Evolutionary conservation across 2,888 invertebrate species (phyloP).

Genomic region (Eupithecia subumbrata): DNA sequence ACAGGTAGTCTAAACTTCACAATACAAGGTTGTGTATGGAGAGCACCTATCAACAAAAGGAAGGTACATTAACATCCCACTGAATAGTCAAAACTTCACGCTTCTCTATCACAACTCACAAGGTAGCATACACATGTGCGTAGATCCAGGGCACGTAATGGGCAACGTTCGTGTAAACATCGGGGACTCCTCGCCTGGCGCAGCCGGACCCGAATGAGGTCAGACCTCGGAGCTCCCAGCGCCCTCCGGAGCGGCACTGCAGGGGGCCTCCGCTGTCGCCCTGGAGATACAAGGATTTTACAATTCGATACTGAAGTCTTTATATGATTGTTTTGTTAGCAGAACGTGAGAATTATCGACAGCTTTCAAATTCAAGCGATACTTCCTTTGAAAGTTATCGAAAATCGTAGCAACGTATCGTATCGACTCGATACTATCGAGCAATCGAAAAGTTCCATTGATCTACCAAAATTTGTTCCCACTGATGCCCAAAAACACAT

Average conservation of each 20-base stretch:
- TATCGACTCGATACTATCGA: too few relatives aligned
- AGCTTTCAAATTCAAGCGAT: background rate
- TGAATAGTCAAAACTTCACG: background rate
- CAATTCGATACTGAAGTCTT: background rate
- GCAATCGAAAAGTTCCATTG: background rate
- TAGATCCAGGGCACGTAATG: slow-evolving; percentile 94
- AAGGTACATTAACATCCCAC: background rate
- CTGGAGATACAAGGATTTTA: slow-evolving; percentile 67
- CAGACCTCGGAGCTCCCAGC: slow-evolving; percentile 94
- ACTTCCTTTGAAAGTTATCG: background rate
- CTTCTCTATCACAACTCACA: slow-evolving; percentile 50
- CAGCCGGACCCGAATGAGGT: slow-evolving; percentile 97
- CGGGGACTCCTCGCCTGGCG: slow-evolving; percentile 93
- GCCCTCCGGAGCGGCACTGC: slow-evolving; percentile 92
- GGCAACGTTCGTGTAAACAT: slow-evolving; percentile 93
- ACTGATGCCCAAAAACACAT: background rate
- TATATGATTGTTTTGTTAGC: background rate
- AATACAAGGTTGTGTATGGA: background rate
- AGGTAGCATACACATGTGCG: slow-evolving; percentile 71
- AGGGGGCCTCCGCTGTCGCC: slow-evolving; percentile 96
- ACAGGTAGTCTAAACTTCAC: background rate
- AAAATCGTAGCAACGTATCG: background rate
- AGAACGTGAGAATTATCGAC: background rate
- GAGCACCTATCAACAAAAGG: background rate
- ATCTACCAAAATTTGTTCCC: background rate